Percentiles rank a stretch among this genome's conserved stretches.
These are phyloP conservation scores for Knipowitschia caucasica DNA, from an alignment of 2,797 vertebrate species.

Conservation along the genomic window DNA sequence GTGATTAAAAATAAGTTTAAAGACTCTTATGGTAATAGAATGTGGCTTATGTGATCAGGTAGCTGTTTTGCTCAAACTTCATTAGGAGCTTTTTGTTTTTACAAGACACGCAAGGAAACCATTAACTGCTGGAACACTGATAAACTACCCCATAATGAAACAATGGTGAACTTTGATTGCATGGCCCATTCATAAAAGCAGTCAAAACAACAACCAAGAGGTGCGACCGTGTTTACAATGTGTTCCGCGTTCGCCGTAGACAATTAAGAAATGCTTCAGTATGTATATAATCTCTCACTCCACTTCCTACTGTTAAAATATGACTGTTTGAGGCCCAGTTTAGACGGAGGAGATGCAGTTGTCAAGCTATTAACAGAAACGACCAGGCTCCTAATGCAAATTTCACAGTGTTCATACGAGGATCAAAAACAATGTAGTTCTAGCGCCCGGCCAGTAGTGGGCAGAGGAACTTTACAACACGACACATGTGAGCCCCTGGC, in stretches of 20 bases:
- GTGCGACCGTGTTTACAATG: constrained; percentile 34
- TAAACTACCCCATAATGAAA: constrained; percentile 56
- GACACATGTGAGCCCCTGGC: too few relatives aligned
- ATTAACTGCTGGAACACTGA: constrained; percentile 53
- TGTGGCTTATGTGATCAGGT: constrained; percentile 44
- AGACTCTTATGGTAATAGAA: constrained; percentile 48
- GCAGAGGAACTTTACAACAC: too few relatives aligned
- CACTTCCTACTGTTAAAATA: too few relatives aligned
- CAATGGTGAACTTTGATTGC: constrained; percentile 55
- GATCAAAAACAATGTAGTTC: too few relatives aligned
- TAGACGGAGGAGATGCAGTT: too few relatives aligned
- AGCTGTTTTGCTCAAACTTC: constrained; percentile 46
- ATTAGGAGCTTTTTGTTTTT: constrained; percentile 42
- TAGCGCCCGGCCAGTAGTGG: too few relatives aligned
- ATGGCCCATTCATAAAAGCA: constrained; percentile 49
- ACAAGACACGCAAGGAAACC: constrained; percentile 48
- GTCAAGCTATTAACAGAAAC: too few relatives aligned
- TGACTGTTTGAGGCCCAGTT: too few relatives aligned
- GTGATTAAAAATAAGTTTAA: constrained; percentile 47
- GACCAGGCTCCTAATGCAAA: too few relatives aligned
- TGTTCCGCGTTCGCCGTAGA: not conserved
- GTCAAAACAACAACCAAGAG: constrained; percentile 48
- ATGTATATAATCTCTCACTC: not conserved
- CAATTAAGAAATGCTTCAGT: constrained; percentile 18
- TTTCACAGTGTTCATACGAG: too few relatives aligned